Base-by-base conservation (phyloP, 2,797 vertebrate species). In the Falco naumanni region DNA sequence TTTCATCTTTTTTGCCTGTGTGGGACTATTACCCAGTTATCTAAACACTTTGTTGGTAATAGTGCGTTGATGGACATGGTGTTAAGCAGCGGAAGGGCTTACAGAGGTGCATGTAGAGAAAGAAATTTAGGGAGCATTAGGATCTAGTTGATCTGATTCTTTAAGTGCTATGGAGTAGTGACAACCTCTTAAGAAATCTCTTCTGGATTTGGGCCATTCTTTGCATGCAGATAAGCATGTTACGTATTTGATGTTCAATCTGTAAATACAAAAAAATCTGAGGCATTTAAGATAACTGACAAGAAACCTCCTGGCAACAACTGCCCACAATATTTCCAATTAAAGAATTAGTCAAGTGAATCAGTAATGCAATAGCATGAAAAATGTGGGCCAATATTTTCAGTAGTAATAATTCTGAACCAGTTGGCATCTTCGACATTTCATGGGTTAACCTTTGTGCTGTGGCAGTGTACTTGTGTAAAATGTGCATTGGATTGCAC, bases 291-390 rank as follows among this genome's bases (percentile, higher is more conserved):
- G 83, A 60, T 79, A 89, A 92, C 74, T 92, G 88, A 64, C 43
- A 86, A 69, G 88, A 80, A 72, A 5, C 17, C 24, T 90, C 17
- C 5, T 51, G 88, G 84, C 28, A 87, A 82, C 93, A 94, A 56
- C 88, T 68, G 37, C 95, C 77, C 63, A 84, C 94, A 31, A 0
- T 33, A 61, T 82, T 96, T 96, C 86, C 93, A 93, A 92, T 78
- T 87, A 85, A 92, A 76, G 86, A 86, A 84, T 60, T 45, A 57
- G 33, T 39, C 29, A 50, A 75, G 33, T 71, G 60, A 81, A 78
- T 95, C 76, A 71, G 69, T 53, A 85, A 57, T 43, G 61, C 76
- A 69, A 10, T 6, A 59, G 26, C 51, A 24, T 37, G 70, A 66
- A 43, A 68, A 89, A 72, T 13, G 8, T 37, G n/a, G 76, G 54